Conservation (phyloP, 1,140 invertebrate species). For the Bombus balteatus region DNA sequence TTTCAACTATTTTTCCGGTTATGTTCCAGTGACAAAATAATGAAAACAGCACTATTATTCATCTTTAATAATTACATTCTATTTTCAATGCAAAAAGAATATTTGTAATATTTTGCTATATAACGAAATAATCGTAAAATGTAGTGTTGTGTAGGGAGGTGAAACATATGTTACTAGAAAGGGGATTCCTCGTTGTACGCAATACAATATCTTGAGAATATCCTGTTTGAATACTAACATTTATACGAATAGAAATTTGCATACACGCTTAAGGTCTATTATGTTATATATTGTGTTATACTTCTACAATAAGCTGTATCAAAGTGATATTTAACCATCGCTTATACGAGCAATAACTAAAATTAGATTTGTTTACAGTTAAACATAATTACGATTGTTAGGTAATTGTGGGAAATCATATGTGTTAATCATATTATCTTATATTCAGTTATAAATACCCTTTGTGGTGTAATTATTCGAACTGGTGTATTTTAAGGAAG, state of each 20-base stretch:
- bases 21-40: background rate
- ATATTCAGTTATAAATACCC: background rate
- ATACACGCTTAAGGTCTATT: background rate
- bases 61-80: background rate
- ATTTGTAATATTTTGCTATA: background rate
- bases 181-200: background rate
- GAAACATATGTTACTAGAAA: background rate
- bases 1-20: too few species aligned
- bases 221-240: too few species aligned
- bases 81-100: background rate
- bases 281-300: background rate
- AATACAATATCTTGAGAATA: too few species aligned
- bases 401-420: background rate
- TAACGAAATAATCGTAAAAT: background rate
- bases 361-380: background rate
- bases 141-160: background rate
- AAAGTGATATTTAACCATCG: background rate
- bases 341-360: background rate
- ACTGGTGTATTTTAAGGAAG: background rate
- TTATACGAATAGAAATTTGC: background rate
- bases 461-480: background rate
- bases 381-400: background rate
- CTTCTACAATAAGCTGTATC: background rate
- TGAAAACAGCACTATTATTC: background rate
- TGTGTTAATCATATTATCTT: background rate